These are phyloP conservation scores for Cheilinus undulatus DNA, from an alignment of 2,113 vertebrate species.

Conservation along the genomic window DNA sequence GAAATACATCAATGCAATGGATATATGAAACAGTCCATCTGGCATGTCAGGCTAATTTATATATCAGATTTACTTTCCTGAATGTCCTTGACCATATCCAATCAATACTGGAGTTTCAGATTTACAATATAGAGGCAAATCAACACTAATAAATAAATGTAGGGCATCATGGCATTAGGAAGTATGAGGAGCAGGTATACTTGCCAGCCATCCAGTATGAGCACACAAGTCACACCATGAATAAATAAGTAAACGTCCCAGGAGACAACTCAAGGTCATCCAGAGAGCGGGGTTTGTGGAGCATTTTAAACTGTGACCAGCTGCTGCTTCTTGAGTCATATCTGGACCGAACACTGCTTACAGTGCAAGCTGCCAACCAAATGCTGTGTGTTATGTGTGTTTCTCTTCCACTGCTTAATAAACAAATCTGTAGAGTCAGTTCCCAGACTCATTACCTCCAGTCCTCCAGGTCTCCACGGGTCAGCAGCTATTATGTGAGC, in stretches of 20 bases:
- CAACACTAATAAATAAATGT: constrained; percentile 2
- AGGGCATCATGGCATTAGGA: background rate
- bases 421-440: constrained; percentile 51
- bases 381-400: constrained; percentile 18
- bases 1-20: too few relatives aligned
- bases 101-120: too few relatives aligned
- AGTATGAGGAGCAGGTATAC: constrained; percentile 9
- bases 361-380: constrained; percentile 26
- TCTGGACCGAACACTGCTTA: constrained; percentile 39
- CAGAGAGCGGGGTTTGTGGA: constrained; percentile 47
- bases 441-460: constrained; percentile 65
- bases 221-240: constrained; percentile 22
- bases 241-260: constrained; percentile 54
- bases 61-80: too few relatives aligned
- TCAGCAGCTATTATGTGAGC: constrained; percentile 51
- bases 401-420: constrained; percentile 57
- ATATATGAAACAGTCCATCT: too few relatives aligned
- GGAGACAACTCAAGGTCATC: constrained; percentile 60
- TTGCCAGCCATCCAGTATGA: background rate
- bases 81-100: too few relatives aligned
- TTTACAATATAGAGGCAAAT: background rate
- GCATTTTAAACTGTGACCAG: constrained; percentile 52
- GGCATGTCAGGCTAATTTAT: too few relatives aligned
- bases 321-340: constrained; percentile 42
- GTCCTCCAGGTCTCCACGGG: constrained; percentile 43